These are phyloP conservation scores for Smithornis capensis DNA, from an alignment of 2,113 vertebrate genomes.

Conservation along the genomic window DNA sequence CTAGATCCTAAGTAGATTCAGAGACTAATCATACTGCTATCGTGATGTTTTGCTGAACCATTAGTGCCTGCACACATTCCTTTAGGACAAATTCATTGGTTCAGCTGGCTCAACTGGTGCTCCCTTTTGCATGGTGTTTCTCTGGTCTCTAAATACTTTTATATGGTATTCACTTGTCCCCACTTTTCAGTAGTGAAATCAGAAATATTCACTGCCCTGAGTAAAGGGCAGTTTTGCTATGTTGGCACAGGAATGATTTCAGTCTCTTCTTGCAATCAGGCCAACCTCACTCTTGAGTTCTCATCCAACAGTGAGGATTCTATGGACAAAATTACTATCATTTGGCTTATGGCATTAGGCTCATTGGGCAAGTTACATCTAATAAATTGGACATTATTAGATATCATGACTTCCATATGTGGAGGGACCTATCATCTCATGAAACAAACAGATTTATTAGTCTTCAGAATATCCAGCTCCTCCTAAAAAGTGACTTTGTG, in stretches of 20 bases:
- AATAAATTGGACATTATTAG: not conserved
- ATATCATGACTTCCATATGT: not conserved
- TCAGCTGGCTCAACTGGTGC: not conserved
- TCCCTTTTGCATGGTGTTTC: not conserved
- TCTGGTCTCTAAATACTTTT: not conserved
- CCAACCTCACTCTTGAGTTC: not conserved
- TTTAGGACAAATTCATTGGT: not conserved
- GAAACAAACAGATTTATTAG: not conserved
- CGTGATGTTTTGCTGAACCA: not conserved
- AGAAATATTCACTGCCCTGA: not conserved
- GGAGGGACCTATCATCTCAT: not conserved
- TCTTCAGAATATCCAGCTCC: not conserved
- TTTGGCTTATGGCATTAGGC: not conserved
- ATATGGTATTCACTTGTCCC: not conserved
- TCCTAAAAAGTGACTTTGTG: not conserved
- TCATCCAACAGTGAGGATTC: not conserved
- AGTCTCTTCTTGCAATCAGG: accelerated
- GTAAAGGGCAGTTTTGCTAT: not conserved
- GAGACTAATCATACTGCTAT: not conserved
- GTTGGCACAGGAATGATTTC: not conserved
- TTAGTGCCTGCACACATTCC: not conserved
- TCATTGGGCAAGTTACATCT: not conserved
- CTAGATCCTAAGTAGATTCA: not conserved
- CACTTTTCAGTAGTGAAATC: not conserved
- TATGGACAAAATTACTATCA: not conserved